Base-by-base conservation (phyloP, 2,797 vertebrate genomes). In the Petrocephalus sullivani region DNA sequence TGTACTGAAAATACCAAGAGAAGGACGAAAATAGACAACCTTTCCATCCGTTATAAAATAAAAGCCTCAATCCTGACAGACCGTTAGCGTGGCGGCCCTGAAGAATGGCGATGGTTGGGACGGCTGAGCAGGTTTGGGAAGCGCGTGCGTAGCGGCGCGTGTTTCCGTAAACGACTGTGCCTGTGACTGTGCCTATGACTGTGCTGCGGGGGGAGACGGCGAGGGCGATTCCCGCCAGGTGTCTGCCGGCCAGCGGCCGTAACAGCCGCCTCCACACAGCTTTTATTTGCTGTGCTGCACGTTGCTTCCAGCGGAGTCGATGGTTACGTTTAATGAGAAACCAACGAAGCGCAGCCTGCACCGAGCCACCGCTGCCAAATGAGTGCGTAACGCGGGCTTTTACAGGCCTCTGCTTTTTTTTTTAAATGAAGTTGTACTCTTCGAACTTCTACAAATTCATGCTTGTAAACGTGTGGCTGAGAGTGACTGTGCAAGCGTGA, bases 221-320 rank as follows among this genome's bases (percentile, higher is more conserved):
- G 41, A 56, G 54, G 54, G 54, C 12, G n/a, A 8, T 12, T 41
- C 71, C 53, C 19, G 2, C 56, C 41, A 28, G 23, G 16, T 19
- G 28, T 67, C 46, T 12, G 10, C 23, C 4, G 85, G 91, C 89
- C 89, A 91, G 89, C n/a, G n/a, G 88, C 89, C 89, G 89, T 89
- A 89, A 83, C 87, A 41, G 54, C 49, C 81, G 88, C 86, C 87
- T 88, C 86, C 28, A 51, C 14, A 19, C 6, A 71, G 83, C 61
- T 71, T 88, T 84, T 19, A 56, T 89, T 88, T 89, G 83, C 90
- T 89, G 89, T 87, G 51, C 75, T 89, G 28, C 75, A 53, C 81
- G 84, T 64, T 23, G 58, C 41, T 23, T 41, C 75, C 53, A 82
- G 53, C 82, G 37, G 87, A 78, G 71, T 88, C 49, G 88, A 90